Percentiles rank a stretch among this genome's conserved stretches.
Evolutionary conservation across 30 jellyfish, hydroid and myxozoan species (phyloP).

Genomic region (Rhopilema esculentum): DNA sequence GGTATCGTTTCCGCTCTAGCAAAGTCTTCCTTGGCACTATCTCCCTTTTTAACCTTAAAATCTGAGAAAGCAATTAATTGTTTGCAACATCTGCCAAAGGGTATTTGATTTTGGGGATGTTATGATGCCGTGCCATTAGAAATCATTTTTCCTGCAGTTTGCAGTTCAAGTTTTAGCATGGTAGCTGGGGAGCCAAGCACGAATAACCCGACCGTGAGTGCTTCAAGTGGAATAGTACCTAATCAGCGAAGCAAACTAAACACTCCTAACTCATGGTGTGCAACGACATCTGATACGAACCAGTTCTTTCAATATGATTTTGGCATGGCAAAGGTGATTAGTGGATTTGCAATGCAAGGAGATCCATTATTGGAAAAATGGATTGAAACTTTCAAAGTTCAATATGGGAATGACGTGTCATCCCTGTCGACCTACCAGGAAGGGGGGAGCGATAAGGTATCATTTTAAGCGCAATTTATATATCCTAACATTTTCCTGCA

Average conservation of each 20-base stretch:
- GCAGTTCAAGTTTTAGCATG: slow-evolving; percentile 59
- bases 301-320: slow-evolving; percentile 39
- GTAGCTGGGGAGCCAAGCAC: slow-evolving; percentile 51
- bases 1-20: too few relatives aligned
- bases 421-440: slow-evolving; percentile 53
- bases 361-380: slow-evolving; percentile 43
- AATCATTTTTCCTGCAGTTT: slow-evolving; percentile 13
- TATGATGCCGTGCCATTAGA: too few relatives aligned
- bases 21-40: too few relatives aligned
- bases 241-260: slow-evolving; percentile 21
- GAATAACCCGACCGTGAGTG: slow-evolving; percentile 38
- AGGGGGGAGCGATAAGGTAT: slow-evolving; percentile 52
- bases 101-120: too few relatives aligned
- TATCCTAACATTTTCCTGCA: neutral
- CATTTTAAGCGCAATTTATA: neutral
- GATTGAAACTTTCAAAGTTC: slow-evolving; percentile 55
- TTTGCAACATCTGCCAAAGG: too few relatives aligned
- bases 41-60: too few relatives aligned
- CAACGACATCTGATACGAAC: neutral
- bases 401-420: slow-evolving; percentile 7
- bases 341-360: slow-evolving; percentile 76
- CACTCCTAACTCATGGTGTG: slow-evolving; percentile 56
- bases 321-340: slow-evolving; percentile 35
- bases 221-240: slow-evolving; percentile 53
- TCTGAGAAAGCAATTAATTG: too few relatives aligned